Conservation (phyloP, 2,113 vertebrate species). For the Kryptolebias marmoratus region DNA sequence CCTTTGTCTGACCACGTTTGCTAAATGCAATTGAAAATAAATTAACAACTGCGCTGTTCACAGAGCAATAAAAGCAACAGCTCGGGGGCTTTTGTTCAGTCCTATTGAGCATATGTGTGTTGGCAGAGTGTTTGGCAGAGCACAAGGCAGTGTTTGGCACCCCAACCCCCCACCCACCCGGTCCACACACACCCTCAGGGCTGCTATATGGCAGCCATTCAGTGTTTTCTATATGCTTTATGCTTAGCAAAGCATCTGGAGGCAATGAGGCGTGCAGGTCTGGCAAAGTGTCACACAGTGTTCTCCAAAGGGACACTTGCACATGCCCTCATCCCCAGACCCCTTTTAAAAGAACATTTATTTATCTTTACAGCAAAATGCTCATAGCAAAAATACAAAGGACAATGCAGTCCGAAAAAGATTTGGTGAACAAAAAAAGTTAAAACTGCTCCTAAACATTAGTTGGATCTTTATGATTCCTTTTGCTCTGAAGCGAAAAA, state of each 20-base stretch:
- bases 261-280: conserved; percentile 70
- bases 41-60: conserved; percentile 62
- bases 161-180: conserved; percentile 26
- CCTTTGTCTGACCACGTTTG: conserved; percentile 48
- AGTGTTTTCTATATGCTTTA: conserved; percentile 71
- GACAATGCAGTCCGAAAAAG: neutral
- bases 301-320: conserved; percentile 64
- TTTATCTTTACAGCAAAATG: conserved; percentile 29
- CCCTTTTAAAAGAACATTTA: conserved; percentile 34
- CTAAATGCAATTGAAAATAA: conserved; percentile 63
- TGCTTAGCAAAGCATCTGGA: conserved; percentile 80
- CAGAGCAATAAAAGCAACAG: conserved; percentile 72
- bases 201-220: conserved; percentile 66
- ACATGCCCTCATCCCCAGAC: conserved; percentile 49
- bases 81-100: conserved; percentile 68
- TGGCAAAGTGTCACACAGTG: conserved; percentile 65
- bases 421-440: neutral
- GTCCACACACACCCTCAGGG: conserved; percentile 62
- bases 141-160: conserved; percentile 64
- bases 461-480: neutral
- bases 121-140: conserved; percentile 67
- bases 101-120: conserved; percentile 66
- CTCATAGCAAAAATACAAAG: conserved; percentile 1
- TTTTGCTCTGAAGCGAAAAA: conserved; percentile 17
- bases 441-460: conserved; percentile 10